A percentile compares a stretch with the other conserved stretches of the same genome.
Evolutionary conservation across 2,113 vertebrate species (phyloP).

Genomic region (Catharus bicknelli): DNA sequence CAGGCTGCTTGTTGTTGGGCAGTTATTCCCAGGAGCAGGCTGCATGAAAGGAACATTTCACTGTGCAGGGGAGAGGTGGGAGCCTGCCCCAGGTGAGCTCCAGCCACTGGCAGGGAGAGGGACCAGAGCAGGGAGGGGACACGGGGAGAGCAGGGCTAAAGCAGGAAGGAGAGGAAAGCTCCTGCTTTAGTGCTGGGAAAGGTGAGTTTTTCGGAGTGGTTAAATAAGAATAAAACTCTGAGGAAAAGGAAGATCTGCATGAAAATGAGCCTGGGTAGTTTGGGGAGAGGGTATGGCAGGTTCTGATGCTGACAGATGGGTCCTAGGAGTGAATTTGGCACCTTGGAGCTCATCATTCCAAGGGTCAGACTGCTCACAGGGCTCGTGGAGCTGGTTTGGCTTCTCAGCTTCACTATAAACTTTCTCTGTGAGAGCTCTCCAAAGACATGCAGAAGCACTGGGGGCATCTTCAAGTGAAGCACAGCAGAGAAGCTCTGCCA

Average conservation of each 20-base stretch:
- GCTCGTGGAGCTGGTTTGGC: neutral
- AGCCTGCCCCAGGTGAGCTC: neutral
- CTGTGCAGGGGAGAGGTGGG: neutral
- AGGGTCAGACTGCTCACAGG: neutral
- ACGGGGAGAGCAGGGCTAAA: accelerated
- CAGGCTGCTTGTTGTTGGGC: constrained; percentile 64
- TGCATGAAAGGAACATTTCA: constrained; percentile 9
- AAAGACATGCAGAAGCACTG: neutral
- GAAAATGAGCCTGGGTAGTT: neutral
- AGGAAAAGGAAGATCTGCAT: neutral
- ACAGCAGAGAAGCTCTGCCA: neutral
- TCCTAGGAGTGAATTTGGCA: neutral
- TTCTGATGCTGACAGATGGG: neutral
- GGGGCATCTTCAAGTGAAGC: neutral
- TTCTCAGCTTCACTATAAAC: neutral
- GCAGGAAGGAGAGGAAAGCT: neutral
- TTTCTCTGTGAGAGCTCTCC: neutral
- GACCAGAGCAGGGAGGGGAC: accelerated
- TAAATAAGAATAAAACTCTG: neutral
- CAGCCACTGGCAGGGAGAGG: neutral
- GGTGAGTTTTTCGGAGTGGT: neutral
- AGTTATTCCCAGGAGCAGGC: constrained; percentile 1
- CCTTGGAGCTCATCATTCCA: neutral
- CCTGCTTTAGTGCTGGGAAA: neutral
- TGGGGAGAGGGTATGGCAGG: neutral